A percentile compares a stretch with the other conserved stretches of the same genome.
These are phyloP conservation scores for Coelopa frigida DNA, from an alignment of 1,140 invertebrate species.

Conservation along the genomic window DNA sequence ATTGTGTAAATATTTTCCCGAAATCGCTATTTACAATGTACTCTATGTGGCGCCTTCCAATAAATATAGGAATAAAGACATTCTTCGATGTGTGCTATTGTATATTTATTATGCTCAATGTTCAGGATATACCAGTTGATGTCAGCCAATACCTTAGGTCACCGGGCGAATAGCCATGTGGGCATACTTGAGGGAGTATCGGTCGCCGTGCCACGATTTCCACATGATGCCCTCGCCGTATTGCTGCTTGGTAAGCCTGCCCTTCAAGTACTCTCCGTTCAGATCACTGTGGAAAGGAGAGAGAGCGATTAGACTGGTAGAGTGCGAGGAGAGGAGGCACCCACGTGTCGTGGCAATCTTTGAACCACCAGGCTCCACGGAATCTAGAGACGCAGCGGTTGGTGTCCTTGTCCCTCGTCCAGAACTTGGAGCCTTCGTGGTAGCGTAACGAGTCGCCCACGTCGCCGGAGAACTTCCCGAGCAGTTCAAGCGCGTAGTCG, in stretches of 20 bases:
- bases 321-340: background rate
- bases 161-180: constrained; percentile 18
- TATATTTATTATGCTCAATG: no score
- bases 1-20: no score
- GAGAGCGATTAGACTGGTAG: background rate
- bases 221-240: constrained; percentile 16
- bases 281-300: constrained; percentile 12
- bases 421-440: constrained; percentile 62
- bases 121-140: no score
- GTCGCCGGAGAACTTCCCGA: constrained; percentile 57
- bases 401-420: constrained; percentile 60
- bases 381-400: constrained; percentile 59
- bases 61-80: no score
- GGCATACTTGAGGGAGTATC: constrained; percentile 15
- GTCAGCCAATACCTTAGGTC: no score
- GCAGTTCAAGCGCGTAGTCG: constrained; percentile 53
- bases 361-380: constrained; percentile 58
- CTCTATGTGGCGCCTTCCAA: no score
- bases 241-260: background rate
- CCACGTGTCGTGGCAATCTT: constrained; percentile 29
- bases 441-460: constrained; percentile 58
- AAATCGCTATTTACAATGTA: no score
- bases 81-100: no score
- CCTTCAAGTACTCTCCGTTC: constrained; percentile 11
- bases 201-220: constrained; percentile 18